phyloP scores from a whole-genome alignment of 2,113 vertebrate species.

The Nicator chloris region DNA sequence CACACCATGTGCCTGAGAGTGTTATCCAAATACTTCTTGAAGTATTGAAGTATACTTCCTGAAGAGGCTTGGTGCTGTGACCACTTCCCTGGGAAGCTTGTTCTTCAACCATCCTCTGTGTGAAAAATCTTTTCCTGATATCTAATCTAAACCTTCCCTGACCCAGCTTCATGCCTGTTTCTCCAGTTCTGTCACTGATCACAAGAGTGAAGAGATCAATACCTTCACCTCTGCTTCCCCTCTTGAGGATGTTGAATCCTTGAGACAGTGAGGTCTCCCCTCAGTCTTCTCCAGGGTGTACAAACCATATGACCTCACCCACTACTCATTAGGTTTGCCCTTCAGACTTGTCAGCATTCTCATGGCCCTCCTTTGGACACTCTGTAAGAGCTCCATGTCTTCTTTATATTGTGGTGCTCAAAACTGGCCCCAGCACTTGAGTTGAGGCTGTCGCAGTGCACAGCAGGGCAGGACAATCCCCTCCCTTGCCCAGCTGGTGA shows the following conservation, averaged over 20 bases:
- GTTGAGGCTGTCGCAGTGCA: neutral
- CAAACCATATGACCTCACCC: neutral
- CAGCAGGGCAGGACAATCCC: neutral
- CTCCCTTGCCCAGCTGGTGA: rapidly evolving
- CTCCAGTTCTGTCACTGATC: neutral
- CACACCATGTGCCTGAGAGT: neutral
- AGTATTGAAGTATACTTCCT: no score
- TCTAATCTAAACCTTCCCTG: neutral
- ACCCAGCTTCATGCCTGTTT: neutral
- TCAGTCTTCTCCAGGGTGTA: neutral
- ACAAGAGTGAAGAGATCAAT: neutral
- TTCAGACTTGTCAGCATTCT: neutral
- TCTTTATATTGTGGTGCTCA: neutral
- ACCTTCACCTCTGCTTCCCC: neutral
- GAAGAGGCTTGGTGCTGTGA: neutral
- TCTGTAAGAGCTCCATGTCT: neutral
- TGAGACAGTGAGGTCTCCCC: neutral
- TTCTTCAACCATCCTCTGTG: neutral
- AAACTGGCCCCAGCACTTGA: rapidly evolving
- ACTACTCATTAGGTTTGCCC: neutral
- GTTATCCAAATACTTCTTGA: neutral
- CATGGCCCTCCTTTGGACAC: neutral
- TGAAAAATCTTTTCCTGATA: neutral
- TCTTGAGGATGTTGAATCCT: neutral
- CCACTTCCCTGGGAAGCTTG: neutral